These are phyloP conservation scores for Lagorchestes hirsutus DNA, from an alignment of 2,797 vertebrate genomes.

Conservation along the genomic window DNA sequence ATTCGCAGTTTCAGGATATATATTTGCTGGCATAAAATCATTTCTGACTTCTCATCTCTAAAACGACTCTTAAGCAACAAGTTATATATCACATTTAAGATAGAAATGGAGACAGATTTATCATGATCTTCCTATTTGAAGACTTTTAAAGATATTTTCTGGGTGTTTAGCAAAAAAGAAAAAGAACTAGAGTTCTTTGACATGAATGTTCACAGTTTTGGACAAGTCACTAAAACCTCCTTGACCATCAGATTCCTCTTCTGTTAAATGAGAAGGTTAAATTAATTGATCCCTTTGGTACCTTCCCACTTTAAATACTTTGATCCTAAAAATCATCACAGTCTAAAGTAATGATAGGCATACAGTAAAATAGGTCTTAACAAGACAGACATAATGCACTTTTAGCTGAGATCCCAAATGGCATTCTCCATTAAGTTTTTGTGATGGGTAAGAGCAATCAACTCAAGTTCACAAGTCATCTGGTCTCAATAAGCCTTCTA, in stretches of 20 bases:
- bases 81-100: conserved; percentile 33
- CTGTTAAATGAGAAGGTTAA: background rate
- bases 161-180: background rate
- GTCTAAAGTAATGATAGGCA: conserved; percentile 10
- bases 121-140: background rate
- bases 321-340: conserved; percentile 37
- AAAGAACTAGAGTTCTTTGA: background rate
- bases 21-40: conserved; percentile 33
- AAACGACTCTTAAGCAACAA: conserved; percentile 46
- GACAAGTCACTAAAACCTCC: background rate
- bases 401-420: conserved; percentile 55
- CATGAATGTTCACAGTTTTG: background rate
- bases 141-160: conserved; percentile 46
- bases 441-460: conserved; percentile 51
- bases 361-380: background rate
- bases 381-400: conserved; percentile 20
- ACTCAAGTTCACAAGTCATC: conserved; percentile 28
- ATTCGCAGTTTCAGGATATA: conserved; percentile 45
- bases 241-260: background rate
- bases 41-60: conserved; percentile 44
- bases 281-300: background rate
- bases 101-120: conserved; percentile 22
- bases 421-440: conserved; percentile 54
- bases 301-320: background rate
- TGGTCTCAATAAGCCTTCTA: background rate